Base-by-base conservation (phyloP, 92 coral and sea anemone genomes). In the Epizoanthus illoricatus region DNA sequence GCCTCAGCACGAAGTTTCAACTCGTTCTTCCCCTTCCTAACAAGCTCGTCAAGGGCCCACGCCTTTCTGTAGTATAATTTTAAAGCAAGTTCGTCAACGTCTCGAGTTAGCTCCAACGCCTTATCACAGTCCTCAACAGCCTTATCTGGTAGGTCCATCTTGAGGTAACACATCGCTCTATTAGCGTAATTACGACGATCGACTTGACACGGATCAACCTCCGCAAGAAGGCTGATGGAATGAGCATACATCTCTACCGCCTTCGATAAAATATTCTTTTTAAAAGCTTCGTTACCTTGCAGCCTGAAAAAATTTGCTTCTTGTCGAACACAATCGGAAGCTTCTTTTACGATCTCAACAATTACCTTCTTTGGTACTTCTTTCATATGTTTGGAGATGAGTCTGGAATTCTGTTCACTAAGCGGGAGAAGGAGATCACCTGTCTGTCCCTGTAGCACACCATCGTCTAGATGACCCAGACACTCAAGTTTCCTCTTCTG, bases 21-120 rank as follows among this genome's bases (percentile, higher is more conserved):
- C 16, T 80, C 43, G 6, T 16, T 4, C 6, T 69, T 36, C 52
- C 90, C 86, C 33, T 79, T 63, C 36, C 59, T 42, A 18, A 89
- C 87, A 83, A 91, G 87, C 3, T 80, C 80, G 52, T 39, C 72
- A 47, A 92, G 90, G 45, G 97, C 92, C 97, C 97, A 92, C 7
- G 97, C 95, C 49, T 88, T 92, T 8, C 95, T 88, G 80, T 70
- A 54, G 36, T 41, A 9, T n/a, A 84, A 23, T 36, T 86, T 67
- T 21, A 88, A 43, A 12, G 75, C 84, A n/a, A 92, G 80, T 24
- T 54, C 64, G 28, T 49, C 60, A 11, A 52, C 57, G 15, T 12
- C 11, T 73, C 28, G 42, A 73, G 18, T n/a, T 4, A 73, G 79
- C 81, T 39, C 55, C 21, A 69, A 45, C 54, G 95, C 92, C 24